A percentile compares a stretch with the other conserved stretches of the same genome.
Evolutionary conservation across 2,113 vertebrate genomes (phyloP).

Genomic region (Pyrgilauda ruficollis): DNA sequence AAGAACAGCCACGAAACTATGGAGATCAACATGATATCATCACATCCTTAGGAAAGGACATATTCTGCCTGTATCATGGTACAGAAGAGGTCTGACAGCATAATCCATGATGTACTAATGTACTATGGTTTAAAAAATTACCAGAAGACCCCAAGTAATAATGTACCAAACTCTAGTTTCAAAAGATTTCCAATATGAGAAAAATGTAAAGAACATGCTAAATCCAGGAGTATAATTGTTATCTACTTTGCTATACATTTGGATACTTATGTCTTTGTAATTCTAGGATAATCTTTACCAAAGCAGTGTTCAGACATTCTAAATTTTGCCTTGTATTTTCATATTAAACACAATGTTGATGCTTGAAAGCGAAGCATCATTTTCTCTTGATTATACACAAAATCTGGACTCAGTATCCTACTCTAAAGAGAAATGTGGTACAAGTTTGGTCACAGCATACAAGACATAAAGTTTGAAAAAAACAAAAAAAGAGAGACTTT

Average conservation of each 20-base stretch:
- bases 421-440: neutral
- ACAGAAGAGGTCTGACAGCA: neutral
- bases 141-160: fast-evolving
- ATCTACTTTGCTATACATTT: neutral
- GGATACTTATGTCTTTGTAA: neutral
- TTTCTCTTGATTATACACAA: neutral
- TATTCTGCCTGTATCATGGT: neutral
- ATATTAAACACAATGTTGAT: neutral
- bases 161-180: neutral
- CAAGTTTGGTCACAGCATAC: neutral
- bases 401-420: neutral
- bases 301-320: neutral
- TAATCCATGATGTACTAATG: neutral
- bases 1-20: neutral
- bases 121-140: neutral
- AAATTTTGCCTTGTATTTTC: neutral
- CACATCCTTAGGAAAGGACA: neutral
- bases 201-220: neutral
- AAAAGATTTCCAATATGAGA: neutral
- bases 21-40: neutral
- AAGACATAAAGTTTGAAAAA: neutral
- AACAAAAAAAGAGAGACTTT: neutral
- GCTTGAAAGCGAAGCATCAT: neutral
- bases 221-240: neutral
- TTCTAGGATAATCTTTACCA: neutral